Evolutionary conservation across 1,140 invertebrate genomes (phyloP).

Genomic region (Ips typographus): DNA sequence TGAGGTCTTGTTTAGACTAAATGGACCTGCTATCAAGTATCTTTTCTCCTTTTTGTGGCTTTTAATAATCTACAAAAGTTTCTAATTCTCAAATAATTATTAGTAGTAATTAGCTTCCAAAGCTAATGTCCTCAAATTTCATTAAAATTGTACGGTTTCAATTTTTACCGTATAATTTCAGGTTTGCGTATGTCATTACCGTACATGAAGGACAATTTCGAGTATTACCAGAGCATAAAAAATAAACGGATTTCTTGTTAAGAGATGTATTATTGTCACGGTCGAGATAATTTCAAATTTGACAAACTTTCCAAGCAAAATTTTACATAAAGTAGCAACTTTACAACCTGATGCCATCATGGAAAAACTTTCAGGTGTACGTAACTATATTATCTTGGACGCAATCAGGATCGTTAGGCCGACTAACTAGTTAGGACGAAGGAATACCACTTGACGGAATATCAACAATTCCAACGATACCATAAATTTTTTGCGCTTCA

Average conservation of each 20-base stretch:
- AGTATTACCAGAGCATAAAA: constrained; percentile 28
- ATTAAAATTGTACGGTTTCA: constrained; percentile 23
- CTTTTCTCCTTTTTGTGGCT: too few species aligned
- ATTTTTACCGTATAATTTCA: constrained; percentile 14
- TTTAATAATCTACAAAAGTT: background rate
- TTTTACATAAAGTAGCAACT: too few species aligned
- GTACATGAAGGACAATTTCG: constrained; percentile 6
- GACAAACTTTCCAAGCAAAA: too few species aligned
- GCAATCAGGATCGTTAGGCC: constrained; percentile 11
- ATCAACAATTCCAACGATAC: constrained; percentile 23
- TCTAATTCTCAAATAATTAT: constrained; percentile 1
- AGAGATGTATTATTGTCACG: constrained; percentile 14
- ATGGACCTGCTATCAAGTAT: too few species aligned
- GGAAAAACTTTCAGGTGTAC: constrained; percentile 6
- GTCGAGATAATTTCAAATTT: background rate
- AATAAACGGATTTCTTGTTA: constrained; percentile 19
- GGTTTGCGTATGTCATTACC: background rate
- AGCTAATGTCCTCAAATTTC: constrained; percentile 11
- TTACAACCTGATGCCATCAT: too few species aligned
- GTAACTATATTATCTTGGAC: constrained; percentile 4
- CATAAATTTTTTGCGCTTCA: constrained; percentile 29
- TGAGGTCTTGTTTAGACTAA: background rate
- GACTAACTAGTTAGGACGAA: constrained; percentile 13
- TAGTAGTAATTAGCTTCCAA: constrained; percentile 2
- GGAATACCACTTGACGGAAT: constrained; percentile 21